These are phyloP conservation scores for Megaceryle alcyon DNA, from an alignment of 2,797 vertebrate species.

Conservation along the genomic window DNA sequence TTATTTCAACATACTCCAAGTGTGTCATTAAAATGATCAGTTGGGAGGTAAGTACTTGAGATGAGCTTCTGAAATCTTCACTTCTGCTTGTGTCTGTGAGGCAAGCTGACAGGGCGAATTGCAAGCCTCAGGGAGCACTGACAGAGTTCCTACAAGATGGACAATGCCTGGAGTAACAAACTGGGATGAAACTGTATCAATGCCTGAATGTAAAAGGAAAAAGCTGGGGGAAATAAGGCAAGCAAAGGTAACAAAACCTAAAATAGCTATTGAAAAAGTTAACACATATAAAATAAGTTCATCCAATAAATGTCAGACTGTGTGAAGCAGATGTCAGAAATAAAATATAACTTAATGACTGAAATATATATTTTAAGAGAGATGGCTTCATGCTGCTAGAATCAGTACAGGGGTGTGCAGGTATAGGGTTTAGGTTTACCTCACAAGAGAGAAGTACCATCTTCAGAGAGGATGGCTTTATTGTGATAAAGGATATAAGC, in stretches of 20 bases:
- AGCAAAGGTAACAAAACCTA: neutral
- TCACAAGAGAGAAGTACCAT: neutral
- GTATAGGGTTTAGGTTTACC: neutral
- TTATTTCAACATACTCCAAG: neutral
- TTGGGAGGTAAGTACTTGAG: neutral
- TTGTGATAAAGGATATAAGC: neutral
- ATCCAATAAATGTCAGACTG: neutral
- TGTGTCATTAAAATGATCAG: conserved; percentile 1
- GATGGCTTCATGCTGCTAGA: neutral
- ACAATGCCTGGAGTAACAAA: neutral
- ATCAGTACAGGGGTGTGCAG: neutral
- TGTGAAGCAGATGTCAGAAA: neutral
- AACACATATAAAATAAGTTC: neutral
- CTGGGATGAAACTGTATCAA: neutral
- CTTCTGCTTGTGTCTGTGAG: neutral
- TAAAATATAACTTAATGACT: neutral
- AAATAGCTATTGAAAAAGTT: neutral
- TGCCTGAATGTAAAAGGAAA: neutral
- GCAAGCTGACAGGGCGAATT: neutral
- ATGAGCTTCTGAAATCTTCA: conserved; percentile 8
- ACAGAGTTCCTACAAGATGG: neutral
- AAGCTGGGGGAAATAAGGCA: neutral
- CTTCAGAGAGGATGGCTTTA: neutral
- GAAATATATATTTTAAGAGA: neutral
- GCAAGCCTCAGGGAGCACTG: neutral